Conservation (phyloP, 2,797 vertebrate genomes). For the Galago senegalensis region DNA sequence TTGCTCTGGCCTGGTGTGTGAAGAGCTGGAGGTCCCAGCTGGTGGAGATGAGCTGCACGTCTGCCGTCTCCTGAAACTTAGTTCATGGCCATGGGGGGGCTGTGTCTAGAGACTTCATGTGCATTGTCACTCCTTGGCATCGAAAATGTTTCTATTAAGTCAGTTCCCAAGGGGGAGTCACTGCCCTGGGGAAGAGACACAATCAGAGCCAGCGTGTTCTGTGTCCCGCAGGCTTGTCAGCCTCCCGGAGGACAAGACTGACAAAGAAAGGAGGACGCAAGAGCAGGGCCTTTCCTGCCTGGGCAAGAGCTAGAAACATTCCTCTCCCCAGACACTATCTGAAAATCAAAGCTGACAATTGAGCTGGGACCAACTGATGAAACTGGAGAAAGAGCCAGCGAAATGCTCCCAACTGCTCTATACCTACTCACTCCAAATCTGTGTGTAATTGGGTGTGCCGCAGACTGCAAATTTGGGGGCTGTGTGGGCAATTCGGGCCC, state of each 20-base stretch:
- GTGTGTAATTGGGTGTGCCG: neutral
- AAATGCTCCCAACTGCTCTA: neutral
- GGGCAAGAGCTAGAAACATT: conserved; percentile 26
- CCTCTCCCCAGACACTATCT: conserved; percentile 38
- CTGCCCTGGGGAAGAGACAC: conserved; percentile 28
- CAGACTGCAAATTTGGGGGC: neutral
- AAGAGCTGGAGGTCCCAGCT: neutral
- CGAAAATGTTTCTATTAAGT: conserved; percentile 28
- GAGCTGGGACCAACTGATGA: neutral
- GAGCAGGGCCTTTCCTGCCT: neutral
- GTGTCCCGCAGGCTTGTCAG: conserved; percentile 22
- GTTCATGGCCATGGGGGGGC: neutral
- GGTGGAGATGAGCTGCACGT: neutral
- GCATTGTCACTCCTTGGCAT: neutral
- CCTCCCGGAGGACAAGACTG: conserved; percentile 4
- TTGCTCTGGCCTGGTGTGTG: neutral
- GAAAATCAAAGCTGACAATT: conserved; percentile 68
- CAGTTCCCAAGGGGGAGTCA: neutral
- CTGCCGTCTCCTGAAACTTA: neutral
- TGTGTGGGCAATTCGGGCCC: neutral
- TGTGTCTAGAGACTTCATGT: neutral
- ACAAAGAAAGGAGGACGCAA: conserved; percentile 2
- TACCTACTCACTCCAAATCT: neutral
- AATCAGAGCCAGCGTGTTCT: conserved; percentile 50
- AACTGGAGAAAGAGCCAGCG: neutral